A percentile compares a stretch with the other conserved stretches of the same genome.
These are phyloP conservation scores for Spilogale gracilis DNA, from an alignment of 2,113 vertebrate genomes.

Conservation along the genomic window DNA sequence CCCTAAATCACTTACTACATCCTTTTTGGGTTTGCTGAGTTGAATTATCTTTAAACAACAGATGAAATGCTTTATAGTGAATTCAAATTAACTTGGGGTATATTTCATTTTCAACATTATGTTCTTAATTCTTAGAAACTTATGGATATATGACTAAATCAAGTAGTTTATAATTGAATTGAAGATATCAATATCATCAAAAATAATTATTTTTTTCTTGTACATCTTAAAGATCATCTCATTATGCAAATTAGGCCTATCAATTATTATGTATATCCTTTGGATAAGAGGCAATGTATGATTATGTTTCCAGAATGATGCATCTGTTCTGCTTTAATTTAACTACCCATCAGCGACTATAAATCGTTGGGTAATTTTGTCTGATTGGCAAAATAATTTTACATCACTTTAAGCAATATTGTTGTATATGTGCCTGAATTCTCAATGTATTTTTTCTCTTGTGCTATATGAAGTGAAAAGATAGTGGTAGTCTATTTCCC, in stretches of 20 bases:
- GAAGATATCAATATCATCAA: constrained; percentile 34
- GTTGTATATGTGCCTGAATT: constrained; percentile 39
- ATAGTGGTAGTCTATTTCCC: neutral
- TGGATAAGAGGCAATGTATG: constrained; percentile 43
- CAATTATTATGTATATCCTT: constrained; percentile 62
- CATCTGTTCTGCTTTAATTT: constrained; percentile 77
- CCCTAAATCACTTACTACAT: neutral
- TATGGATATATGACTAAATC: neutral
- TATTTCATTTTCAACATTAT: constrained; percentile 40
- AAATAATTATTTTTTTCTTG: constrained; percentile 64
- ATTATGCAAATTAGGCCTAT: constrained; percentile 62
- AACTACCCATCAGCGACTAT: constrained; percentile 69
- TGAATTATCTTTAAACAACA: constrained; percentile 17
- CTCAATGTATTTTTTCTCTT: neutral
- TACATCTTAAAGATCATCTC: constrained; percentile 41
- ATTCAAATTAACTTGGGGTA: neutral
- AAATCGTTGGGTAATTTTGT: constrained; percentile 75
- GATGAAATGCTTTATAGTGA: neutral
- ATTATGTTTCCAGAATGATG: constrained; percentile 66
- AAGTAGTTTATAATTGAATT: constrained; percentile 57
- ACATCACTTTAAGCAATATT: constrained; percentile 65
- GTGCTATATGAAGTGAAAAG: neutral
- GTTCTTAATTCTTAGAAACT: neutral
- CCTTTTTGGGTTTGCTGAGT: neutral
- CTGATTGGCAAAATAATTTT: constrained; percentile 81